Base-by-base conservation (phyloP, 92 coral and sea anemone species). In the Paramuricea clavata region DNA sequence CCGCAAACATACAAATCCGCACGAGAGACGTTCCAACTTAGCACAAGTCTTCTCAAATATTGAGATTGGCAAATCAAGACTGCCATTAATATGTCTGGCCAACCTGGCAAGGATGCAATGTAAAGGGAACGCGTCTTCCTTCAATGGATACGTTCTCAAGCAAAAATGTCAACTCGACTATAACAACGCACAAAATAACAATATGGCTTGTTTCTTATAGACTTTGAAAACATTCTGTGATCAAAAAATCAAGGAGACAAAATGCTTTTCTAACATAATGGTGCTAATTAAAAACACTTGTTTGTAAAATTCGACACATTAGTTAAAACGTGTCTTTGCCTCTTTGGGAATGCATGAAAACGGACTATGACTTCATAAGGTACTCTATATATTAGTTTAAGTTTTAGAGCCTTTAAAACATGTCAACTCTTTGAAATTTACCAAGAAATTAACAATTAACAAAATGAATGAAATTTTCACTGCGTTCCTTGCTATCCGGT, bases 401-500 rank as follows among this genome's bases (percentile, higher is more conserved):
- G n/a, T 28, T 15, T 26, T 26, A 60, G 15, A 22, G 0, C 23
- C 22, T 3, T 11, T 52, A n/a, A 52, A 52, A 52, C 59, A 52
- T 52, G 61, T 0, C 16, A 52, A 52, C 0, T 16, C 61, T 16
- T 60, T 5, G 10, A 1, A 60, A 23, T 22, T 22, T 60, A 12
- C 21, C 31, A 60, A 60, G 15, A 6, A 31, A 31, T 31, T 12
- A 3, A 15, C 21, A 12, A 31, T 10, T 11, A 33, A 9, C 13
- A 54, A 50, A 50, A 19, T 32, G 28, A 30, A 54, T 6, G 44
- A 49, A 49, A 50, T 31, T 52, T 41, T 72, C 42, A 4, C 1
- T 25, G 82, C 67, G 82, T 49, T 76, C 84, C 84, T 57, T 41
- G 23, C 60, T 65, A 79, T 79, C 84, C 84, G 84, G 84, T 76